Evolutionary conservation across 2,797 vertebrate species (phyloP).

Genomic region (Sphenopsis melanotis): DNA sequence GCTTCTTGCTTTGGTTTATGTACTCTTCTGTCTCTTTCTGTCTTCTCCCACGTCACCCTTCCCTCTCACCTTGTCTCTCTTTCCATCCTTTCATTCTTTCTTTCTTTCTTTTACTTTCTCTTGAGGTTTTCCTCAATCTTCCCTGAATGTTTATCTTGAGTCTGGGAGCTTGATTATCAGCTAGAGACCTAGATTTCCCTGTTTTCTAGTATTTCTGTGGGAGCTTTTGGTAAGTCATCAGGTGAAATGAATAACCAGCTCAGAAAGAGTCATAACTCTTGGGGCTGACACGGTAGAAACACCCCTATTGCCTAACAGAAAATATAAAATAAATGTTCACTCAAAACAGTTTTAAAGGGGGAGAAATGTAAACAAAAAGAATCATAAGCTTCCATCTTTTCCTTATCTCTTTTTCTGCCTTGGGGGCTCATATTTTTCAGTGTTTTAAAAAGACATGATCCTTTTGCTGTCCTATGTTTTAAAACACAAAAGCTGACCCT

Average conservation of each 20-base stretch:
- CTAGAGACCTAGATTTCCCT: neutral
- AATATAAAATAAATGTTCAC: neutral
- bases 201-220: neutral
- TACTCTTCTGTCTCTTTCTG: neutral
- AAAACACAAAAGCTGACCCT: neutral
- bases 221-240: neutral
- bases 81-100: neutral
- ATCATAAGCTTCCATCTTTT: neutral
- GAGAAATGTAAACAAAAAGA: neutral
- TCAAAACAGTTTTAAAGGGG: neutral
- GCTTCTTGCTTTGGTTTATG: neutral
- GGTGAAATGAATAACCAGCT: neutral
- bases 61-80: neutral
- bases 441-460: neutral
- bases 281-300: neutral
- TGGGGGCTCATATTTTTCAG: neutral
- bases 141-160: neutral
- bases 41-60: neutral
- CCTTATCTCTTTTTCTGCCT: neutral
- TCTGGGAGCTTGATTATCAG: neutral
- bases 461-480: neutral
- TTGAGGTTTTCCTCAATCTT: neutral
- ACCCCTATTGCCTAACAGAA: neutral
- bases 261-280: neutral
- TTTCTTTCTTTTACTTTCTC: neutral